Percentiles rank a stretch among this genome's conserved stretches.
phyloP scores from a whole-genome alignment of 2,888 invertebrate species.

The Apodemia zela region DNA sequence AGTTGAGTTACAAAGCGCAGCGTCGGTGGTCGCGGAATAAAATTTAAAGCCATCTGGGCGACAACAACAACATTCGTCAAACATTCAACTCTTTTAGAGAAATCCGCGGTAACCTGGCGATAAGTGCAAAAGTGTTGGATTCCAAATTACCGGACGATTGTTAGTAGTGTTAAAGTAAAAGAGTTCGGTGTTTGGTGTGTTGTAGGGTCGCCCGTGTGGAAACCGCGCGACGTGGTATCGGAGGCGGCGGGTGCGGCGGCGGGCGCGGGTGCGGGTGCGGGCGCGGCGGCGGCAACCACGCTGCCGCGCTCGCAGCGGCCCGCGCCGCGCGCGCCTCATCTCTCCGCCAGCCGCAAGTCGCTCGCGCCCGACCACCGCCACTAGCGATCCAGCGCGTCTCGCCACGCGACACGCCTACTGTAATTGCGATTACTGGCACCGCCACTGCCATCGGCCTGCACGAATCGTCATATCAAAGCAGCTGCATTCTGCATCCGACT shows the following conservation, averaged over 20 bases:
- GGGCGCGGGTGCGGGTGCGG: conserved; percentile 36
- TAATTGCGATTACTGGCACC: conserved; percentile 19
- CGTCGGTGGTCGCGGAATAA: conserved; percentile 10
- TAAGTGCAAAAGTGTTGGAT: conserved; percentile 47
- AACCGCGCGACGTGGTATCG: conserved; percentile 93
- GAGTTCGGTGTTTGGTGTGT: conserved; percentile 83
- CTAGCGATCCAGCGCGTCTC: conserved; percentile 45
- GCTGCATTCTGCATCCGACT: neutral
- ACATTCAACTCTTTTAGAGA: conserved; percentile 79
- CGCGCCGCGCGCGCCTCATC: conserved; percentile 66
- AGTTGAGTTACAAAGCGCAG: conserved; percentile 19
- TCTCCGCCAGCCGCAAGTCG: conserved; percentile 78
- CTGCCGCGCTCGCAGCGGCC: conserved; percentile 71
- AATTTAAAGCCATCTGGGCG: conserved; percentile 26
- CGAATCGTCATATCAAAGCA: conserved; percentile 12
- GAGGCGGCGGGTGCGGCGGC: conserved; percentile 64
- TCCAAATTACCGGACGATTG: conserved; percentile 50
- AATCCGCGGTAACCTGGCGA: conserved; percentile 57
- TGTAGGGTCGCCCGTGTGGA: conserved; percentile 99
- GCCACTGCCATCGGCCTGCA: neutral
- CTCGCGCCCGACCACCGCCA: conserved; percentile 75
- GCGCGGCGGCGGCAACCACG: conserved; percentile 62
- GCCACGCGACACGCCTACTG: conserved; percentile 27
- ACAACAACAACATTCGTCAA: conserved; percentile 75
- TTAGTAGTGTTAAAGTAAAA: conserved; percentile 49